Evolutionary conservation across 2,888 invertebrate genomes (phyloP).

Genomic region (Phengaris arion): DNA sequence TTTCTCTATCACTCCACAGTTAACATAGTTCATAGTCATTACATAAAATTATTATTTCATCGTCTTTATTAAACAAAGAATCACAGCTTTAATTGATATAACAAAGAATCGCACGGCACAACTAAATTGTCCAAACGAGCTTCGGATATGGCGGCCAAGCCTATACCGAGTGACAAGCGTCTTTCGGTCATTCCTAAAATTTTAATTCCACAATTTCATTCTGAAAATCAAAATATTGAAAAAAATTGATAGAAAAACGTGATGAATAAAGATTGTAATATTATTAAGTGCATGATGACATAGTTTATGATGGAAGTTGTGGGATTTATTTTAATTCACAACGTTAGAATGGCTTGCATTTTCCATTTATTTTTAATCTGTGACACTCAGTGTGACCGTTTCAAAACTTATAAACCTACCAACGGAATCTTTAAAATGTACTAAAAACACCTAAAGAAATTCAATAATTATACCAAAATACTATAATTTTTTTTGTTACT

Average conservation of each 20-base stretch:
- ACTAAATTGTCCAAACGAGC: slow-evolving; percentile 72
- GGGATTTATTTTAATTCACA: slow-evolving; percentile 47
- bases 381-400: not conserved
- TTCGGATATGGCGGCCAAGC: slow-evolving; percentile 79
- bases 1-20: slow-evolving; percentile 68
- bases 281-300: slow-evolving; percentile 63
- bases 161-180: slow-evolving; percentile 65
- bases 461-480: too few relatives aligned
- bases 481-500: too few relatives aligned
- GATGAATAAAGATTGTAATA: slow-evolving; percentile 61
- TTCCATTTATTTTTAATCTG: slow-evolving; percentile 34
- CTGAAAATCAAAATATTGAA: slow-evolving; percentile 72
- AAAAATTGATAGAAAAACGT: slow-evolving; percentile 60
- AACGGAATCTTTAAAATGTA: too few relatives aligned
- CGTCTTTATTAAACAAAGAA: slow-evolving; percentile 58
- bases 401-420: too few relatives aligned
- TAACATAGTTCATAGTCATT: slow-evolving; percentile 61
- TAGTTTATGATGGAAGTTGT: slow-evolving; percentile 56
- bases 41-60: slow-evolving; percentile 60
- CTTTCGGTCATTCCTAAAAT: slow-evolving; percentile 59
- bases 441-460: too few relatives aligned
- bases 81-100: slow-evolving; percentile 70
- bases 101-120: slow-evolving; percentile 78
- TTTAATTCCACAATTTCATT: slow-evolving; percentile 54
- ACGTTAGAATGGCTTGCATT: slow-evolving; percentile 41